phyloP scores from a whole-genome alignment of 2,888 invertebrate genomes.

The Ectobius pallidus region DNA sequence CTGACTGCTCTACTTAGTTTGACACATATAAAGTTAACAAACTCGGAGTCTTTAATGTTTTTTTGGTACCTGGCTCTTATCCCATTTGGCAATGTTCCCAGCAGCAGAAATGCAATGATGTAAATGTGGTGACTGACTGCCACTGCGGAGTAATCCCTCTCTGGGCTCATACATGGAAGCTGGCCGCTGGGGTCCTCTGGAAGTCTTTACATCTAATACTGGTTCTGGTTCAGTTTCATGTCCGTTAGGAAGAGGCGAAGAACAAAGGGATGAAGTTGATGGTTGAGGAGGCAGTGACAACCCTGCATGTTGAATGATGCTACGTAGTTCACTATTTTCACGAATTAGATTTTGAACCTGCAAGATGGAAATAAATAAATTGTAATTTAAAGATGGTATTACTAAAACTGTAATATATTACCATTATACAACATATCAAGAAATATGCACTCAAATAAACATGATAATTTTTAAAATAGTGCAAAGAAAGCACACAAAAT shows the following conservation, averaged over 20 bases:
- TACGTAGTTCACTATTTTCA: slow-evolving; percentile 80
- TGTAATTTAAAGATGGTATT: not conserved
- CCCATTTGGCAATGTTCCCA: slow-evolving; percentile 37
- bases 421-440: no score
- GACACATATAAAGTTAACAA: no score
- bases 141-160: slow-evolving; percentile 64
- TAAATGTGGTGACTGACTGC: slow-evolving; percentile 22
- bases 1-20: no score
- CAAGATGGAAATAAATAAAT: slow-evolving; percentile 1
- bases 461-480: no score
- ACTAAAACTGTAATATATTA: not conserved
- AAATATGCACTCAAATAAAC: no score
- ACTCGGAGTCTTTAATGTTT: no score
- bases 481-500: no score
- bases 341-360: slow-evolving; percentile 74
- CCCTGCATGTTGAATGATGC: slow-evolving; percentile 53
- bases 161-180: slow-evolving; percentile 89
- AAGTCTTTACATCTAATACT: slow-evolving; percentile 57
- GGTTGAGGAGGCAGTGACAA: slow-evolving; percentile 31
- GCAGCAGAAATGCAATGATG: slow-evolving; percentile 33
- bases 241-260: slow-evolving; percentile 39
- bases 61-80: slow-evolving; percentile 30
- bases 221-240: slow-evolving; percentile 58
- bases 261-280: slow-evolving; percentile 6
- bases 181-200: slow-evolving; percentile 65